Percentiles rank a stretch among this genome's conserved stretches.
phyloP scores from a whole-genome alignment of 2,797 vertebrate genomes.

The Chrysocyon brachyurus region DNA sequence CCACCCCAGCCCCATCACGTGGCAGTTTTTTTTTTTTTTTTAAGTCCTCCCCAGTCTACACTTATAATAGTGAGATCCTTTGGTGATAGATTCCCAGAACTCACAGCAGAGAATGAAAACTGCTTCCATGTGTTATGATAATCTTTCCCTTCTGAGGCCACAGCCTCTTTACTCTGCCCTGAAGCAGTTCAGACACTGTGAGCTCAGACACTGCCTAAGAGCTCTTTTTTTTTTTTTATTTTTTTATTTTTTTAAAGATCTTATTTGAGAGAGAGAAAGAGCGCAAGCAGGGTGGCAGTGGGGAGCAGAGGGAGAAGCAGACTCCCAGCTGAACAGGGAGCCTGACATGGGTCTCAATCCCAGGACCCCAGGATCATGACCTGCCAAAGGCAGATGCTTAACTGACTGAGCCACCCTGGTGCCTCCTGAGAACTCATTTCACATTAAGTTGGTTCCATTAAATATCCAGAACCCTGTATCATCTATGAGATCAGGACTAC shows the following conservation, averaged over 20 bases:
- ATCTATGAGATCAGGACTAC: background rate
- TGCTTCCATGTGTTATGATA: background rate
- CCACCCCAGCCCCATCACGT: accelerated
- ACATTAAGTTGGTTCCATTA: background rate
- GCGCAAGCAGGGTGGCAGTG: background rate
- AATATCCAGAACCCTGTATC: background rate
- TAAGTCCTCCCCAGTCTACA: too few relatives aligned
- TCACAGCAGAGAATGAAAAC: background rate
- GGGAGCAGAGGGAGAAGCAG: background rate
- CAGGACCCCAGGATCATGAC: background rate
- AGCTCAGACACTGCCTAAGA: background rate
- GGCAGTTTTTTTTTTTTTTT: background rate
- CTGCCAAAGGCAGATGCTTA: background rate
- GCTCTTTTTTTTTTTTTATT: too few relatives aligned
- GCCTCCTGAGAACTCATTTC: background rate
- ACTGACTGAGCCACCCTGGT: background rate
- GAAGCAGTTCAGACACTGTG: background rate
- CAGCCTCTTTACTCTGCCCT: background rate
- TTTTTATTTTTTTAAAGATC: too few relatives aligned
- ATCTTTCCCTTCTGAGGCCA: background rate
- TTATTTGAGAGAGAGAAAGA: background rate
- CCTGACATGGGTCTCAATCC: background rate
- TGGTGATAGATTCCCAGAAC: background rate
- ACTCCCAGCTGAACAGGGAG: background rate
- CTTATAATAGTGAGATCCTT: background rate